These are phyloP conservation scores for Epicauta chinensis DNA, from an alignment of 1,140 invertebrate species.

Conservation along the genomic window DNA sequence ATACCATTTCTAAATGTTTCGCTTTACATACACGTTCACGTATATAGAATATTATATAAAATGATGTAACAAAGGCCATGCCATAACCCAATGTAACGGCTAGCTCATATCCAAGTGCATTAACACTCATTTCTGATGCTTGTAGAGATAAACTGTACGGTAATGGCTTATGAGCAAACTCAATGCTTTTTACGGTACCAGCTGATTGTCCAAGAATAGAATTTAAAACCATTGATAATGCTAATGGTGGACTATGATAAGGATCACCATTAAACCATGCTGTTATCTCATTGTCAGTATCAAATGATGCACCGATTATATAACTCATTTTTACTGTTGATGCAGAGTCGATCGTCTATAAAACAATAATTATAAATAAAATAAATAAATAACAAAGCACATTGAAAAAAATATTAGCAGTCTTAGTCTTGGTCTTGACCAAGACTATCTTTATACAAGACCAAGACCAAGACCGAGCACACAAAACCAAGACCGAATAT, in stretches of 20 bases:
- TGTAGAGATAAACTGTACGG: conserved; percentile 42
- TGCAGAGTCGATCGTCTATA: too few species aligned
- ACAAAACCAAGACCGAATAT: too few species aligned
- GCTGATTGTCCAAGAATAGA: conserved; percentile 38
- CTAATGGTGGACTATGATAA: conserved; percentile 52
- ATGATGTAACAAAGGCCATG: conserved; percentile 67
- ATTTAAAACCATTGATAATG: conserved; percentile 22
- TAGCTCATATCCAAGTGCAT: conserved; percentile 57
- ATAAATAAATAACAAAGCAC: too few species aligned
- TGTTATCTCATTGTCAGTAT: conserved; percentile 28
- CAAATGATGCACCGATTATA: conserved; percentile 43
- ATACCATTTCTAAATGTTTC: conserved; percentile 66
- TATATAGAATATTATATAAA: conserved; percentile 66
- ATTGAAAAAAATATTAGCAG: too few species aligned
- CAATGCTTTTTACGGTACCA: conserved; percentile 44
- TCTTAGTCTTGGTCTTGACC: too few species aligned
- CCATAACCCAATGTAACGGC: conserved; percentile 59
- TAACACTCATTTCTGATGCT: conserved; percentile 38
- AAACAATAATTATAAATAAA: too few species aligned
- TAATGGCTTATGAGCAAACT: conserved; percentile 61
- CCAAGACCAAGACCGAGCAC: too few species aligned
- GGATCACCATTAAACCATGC: conserved; percentile 59
- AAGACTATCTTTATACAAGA: too few species aligned
- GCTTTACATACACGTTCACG: conserved; percentile 52
- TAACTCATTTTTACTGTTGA: conserved; percentile 44